Evolutionary conservation across 2,888 invertebrate species (phyloP).

Genomic region (Apodemia hepburni): DNA sequence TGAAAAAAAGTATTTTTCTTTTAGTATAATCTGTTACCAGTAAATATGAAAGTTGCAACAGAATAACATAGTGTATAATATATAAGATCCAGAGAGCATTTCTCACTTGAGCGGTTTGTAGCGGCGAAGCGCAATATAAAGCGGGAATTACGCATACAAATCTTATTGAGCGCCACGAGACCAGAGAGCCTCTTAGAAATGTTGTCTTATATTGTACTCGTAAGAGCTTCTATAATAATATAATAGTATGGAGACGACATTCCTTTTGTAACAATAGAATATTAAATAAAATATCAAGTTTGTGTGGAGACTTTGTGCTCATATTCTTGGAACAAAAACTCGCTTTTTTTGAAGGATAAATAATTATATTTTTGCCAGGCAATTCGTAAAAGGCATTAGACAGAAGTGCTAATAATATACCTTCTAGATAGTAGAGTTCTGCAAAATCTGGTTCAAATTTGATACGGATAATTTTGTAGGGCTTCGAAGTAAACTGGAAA

Average conservation of each 20-base stretch:
- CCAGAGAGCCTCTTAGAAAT: conserved; percentile 16
- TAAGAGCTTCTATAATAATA: conserved; percentile 15
- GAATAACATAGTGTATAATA: not conserved
- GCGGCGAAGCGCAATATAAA: conserved; percentile 11
- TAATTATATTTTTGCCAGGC: too few species aligned
- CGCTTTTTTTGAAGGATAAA: too few species aligned
- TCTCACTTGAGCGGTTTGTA: conserved; percentile 15
- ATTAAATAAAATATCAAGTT: not conserved
- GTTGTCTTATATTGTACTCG: conserved; percentile 12
- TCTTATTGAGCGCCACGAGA: conserved; percentile 13
- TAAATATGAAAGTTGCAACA: not conserved
- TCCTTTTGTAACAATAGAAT: conserved; percentile 8
- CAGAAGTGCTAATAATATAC: too few species aligned
- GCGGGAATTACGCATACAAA: conserved; percentile 15
- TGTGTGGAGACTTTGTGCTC: not conserved
- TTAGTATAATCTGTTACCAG: not conserved
- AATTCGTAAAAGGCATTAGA: too few species aligned
- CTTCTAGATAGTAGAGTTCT: too few species aligned
- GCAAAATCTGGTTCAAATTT: too few species aligned
- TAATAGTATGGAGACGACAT: conserved; percentile 12
- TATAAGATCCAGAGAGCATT: conserved; percentile 4
- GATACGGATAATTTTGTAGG: too few species aligned
- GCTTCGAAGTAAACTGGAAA: too few species aligned
- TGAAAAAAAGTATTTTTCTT: too few species aligned
- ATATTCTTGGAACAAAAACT: not conserved